These are phyloP conservation scores for Orchestes rusci DNA, from an alignment of 2,888 invertebrate genomes.

Conservation along the genomic window DNA sequence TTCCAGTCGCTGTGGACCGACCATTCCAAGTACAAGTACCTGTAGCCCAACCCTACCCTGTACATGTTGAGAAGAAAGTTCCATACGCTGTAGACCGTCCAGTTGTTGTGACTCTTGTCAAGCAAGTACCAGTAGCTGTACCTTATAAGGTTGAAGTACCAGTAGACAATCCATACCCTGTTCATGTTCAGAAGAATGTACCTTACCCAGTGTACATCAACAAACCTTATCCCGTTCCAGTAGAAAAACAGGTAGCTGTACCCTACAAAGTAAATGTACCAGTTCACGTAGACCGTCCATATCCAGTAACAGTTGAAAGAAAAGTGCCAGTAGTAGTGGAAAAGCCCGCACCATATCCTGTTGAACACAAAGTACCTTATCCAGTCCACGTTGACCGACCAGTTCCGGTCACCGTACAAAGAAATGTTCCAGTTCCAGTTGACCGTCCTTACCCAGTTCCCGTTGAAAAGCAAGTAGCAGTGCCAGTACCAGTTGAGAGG, in stretches of 20 bases:
- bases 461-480: constrained; percentile 18
- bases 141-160: constrained; percentile 23
- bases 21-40: constrained; percentile 40
- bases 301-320: constrained; percentile 18
- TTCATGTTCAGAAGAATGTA: constrained; percentile 20
- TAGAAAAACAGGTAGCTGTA: constrained; percentile 20
- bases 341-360: constrained; percentile 17
- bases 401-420: constrained; percentile 18
- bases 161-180: constrained; percentile 19
- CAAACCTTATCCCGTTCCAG: constrained; percentile 19
- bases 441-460: constrained; percentile 19
- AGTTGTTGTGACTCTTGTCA: constrained; percentile 53
- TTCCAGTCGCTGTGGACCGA: constrained; percentile 50
- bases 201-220: constrained; percentile 23
- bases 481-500: constrained; percentile 15
- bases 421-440: constrained; percentile 17
- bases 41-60: constrained; percentile 44
- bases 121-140: constrained; percentile 43
- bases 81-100: constrained; percentile 52
- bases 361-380: constrained; percentile 21
- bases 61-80: constrained; percentile 46
- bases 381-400: constrained; percentile 22
- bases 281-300: constrained; percentile 20
- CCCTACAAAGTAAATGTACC: constrained; percentile 13
- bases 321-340: constrained; percentile 15